A percentile compares a stretch with the other conserved stretches of the same genome.
Evolutionary conservation across 2,113 vertebrate species (phyloP).

Genomic region (Hippoglossus stenolepis): DNA sequence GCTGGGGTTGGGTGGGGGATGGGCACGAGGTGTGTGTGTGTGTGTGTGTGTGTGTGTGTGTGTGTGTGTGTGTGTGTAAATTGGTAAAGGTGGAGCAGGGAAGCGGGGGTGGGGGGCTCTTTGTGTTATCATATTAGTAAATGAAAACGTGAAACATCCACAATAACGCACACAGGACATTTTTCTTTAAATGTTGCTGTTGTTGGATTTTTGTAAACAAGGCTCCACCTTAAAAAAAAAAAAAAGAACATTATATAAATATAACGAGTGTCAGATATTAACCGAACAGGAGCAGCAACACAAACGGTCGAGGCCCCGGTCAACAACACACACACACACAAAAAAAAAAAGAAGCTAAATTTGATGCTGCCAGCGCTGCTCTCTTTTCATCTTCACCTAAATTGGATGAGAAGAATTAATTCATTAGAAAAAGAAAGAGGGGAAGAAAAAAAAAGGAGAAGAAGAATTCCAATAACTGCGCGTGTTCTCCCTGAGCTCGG

Average conservation of each 20-base stretch:
- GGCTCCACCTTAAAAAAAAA: slow-evolving; percentile 30
- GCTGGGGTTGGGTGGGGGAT: background rate
- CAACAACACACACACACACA: slow-evolving; percentile 47
- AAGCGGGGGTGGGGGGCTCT: background rate
- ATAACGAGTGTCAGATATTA: slow-evolving; percentile 59
- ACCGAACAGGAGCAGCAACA: slow-evolving; percentile 48
- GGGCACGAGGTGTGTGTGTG: background rate
- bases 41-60: too few species aligned
- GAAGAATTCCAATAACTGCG: slow-evolving; percentile 75
- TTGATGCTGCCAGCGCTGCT: slow-evolving; percentile 67
- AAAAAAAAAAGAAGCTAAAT: slow-evolving; percentile 67
- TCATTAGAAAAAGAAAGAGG: slow-evolving; percentile 71
- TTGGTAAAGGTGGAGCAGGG: background rate
- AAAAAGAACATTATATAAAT: slow-evolving; percentile 31
- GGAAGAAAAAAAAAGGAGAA: slow-evolving; percentile 34
- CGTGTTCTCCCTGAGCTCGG: slow-evolving; percentile 72
- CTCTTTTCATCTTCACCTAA: slow-evolving; percentile 79
- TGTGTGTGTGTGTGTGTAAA: background rate
- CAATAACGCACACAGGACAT: slow-evolving; percentile 29
- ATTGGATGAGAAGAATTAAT: slow-evolving; percentile 82
- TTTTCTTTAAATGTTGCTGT: slow-evolving; percentile 32
- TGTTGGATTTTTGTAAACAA: slow-evolving; percentile 37
- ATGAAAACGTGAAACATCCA: background rate
- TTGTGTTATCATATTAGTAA: slow-evolving; percentile 31
- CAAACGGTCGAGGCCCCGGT: slow-evolving; percentile 51